phyloP scores from a whole-genome alignment of 2,888 invertebrate genomes.

The Orthonevra nobilis region DNA sequence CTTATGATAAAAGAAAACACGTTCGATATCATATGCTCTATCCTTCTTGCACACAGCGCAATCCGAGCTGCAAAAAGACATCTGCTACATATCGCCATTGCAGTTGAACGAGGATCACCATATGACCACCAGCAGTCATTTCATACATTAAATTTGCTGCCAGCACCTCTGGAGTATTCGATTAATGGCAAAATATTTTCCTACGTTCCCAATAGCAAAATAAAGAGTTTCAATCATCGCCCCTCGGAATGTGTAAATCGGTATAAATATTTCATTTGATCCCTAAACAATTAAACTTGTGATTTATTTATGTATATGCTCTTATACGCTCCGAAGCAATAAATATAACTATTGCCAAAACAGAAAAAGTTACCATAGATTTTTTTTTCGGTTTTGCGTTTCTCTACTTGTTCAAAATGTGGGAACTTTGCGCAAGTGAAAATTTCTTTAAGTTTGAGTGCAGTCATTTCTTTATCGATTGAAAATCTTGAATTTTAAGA shows the following conservation, averaged over 20 bases:
- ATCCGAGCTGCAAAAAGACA: conserved; percentile 20
- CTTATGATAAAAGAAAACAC: conserved; percentile 34
- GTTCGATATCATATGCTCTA: conserved; percentile 4
- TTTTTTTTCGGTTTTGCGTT: conserved; percentile 28
- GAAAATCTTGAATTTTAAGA: conserved; percentile 14
- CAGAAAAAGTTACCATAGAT: conserved; percentile 31
- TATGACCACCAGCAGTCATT: conserved; percentile 38
- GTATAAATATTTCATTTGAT: conserved; percentile 29
- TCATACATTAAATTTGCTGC: conserved; percentile 52
- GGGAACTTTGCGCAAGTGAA: conserved; percentile 68
- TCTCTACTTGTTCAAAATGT: conserved; percentile 50
- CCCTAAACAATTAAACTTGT: conserved; percentile 1
- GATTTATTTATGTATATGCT: neutral
- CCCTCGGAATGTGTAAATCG: conserved; percentile 33
- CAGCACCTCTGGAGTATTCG: conserved; percentile 68
- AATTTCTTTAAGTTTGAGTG: conserved; percentile 67
- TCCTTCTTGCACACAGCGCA: conserved; percentile 18
- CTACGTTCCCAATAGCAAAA: conserved; percentile 37
- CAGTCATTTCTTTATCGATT: conserved; percentile 32
- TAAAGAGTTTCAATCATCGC: conserved; percentile 16
- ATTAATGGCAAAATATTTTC: conserved; percentile 68
- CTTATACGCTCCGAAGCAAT: neutral
- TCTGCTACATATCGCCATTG: conserved; percentile 21
- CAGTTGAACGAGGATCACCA: conserved; percentile 54
- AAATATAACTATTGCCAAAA: neutral